phyloP scores from a whole-genome alignment of 1,140 invertebrate species.

The Diachasma alloeum region DNA sequence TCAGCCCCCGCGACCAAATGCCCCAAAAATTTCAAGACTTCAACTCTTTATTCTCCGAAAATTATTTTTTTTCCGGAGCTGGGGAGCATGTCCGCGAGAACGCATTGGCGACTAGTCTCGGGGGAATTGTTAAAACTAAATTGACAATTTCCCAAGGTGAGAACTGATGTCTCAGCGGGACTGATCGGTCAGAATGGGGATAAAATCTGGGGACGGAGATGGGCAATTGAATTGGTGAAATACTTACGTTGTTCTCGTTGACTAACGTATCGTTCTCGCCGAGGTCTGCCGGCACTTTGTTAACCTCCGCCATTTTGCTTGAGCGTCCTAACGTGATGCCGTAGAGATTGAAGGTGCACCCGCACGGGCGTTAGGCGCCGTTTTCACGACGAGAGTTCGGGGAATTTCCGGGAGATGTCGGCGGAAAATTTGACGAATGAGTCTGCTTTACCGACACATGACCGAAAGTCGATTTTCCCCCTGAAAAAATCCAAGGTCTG shows the following conservation, averaged over 20 bases:
- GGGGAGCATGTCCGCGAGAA: not conserved
- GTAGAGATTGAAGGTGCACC: not conserved
- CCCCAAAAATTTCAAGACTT: no score
- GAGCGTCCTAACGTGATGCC: conserved; percentile 3
- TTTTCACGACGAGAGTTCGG: no score
- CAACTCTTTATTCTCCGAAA: not conserved
- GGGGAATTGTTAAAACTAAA: not conserved
- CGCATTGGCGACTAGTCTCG: not conserved
- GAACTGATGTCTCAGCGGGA: not conserved
- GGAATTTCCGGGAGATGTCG: no score
- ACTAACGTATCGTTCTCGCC: not conserved
- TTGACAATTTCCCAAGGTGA: not conserved
- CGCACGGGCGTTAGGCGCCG: no score
- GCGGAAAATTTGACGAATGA: no score
- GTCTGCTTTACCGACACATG: no score
- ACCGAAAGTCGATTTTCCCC: no score
- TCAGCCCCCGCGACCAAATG: not conserved
- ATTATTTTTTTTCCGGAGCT: not conserved
- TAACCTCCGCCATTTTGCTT: conserved; percentile 10
- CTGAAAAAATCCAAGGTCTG: no score
- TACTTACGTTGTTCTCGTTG: not conserved
- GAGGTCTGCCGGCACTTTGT: conserved; percentile 6
- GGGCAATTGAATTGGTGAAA: not conserved
- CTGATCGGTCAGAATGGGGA: not conserved
- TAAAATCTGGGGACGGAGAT: not conserved